Evolutionary conservation across 2,888 invertebrate species (phyloP), one percentile per base, ranked within the genome.

Genomic region (Drosophila limbata): DNA sequence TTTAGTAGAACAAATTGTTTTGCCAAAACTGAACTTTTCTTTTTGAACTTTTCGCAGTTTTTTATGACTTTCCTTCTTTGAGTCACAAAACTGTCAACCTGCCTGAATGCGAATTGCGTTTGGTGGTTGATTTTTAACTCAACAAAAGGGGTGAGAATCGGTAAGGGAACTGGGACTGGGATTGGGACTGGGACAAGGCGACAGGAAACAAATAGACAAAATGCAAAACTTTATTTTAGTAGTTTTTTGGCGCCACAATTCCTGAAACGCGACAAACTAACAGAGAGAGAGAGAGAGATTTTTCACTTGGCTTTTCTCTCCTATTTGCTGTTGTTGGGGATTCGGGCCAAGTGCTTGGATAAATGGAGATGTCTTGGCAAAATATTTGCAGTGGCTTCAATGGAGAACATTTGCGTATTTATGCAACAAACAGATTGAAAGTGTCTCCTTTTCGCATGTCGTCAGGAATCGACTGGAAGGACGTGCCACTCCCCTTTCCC

Each of bases 151-250:
- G 13, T 17, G 17, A 28, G 47, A 35, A 31, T 42, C 42, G 1
- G 19, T 6, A 31, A 2, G 31, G n/a, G 13, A 44, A 47, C 9
- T 25, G 11, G 39, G 13, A 31, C 13, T 10, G 40, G 48, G 9
- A 52, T 2, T 40, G 57, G 50, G 52, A 70, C 53, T 51, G 67
- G 63, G 75, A 55, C 69, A 69, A 73, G 73, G 80, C 83, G 88
- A 88, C 90, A 89, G 88, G 88, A 89, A 84, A 72, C 64, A 79
- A 79, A 89, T 89, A 81, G 78, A 77, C 77, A 73, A 79, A 89
- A 88, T 84, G 84, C 87, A 76, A 85, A 85, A 88, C 79, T 85
- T 90, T 88, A 84, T 78, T 88, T 90, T 89, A 84, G 90, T 88
- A 79, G 87, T 90, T 90, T 79, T 78, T 81, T 76, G 90, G 88